phyloP scores from a whole-genome alignment of 2,888 invertebrate genomes.

The Diachrysia chrysitis region DNA sequence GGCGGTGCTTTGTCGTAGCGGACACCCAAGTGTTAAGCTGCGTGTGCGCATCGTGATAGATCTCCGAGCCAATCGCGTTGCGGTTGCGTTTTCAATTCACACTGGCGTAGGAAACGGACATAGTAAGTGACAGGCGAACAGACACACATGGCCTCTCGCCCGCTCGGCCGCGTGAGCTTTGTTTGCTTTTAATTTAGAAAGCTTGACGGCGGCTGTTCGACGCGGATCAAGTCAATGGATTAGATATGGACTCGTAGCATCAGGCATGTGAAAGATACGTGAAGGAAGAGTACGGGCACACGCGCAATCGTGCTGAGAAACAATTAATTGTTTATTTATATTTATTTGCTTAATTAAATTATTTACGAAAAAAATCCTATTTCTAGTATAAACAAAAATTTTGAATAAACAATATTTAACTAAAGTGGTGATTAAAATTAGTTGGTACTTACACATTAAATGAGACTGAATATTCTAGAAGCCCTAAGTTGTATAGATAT shows the following conservation, averaged over 20 bases:
- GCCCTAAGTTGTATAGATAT: too few relatives aligned
- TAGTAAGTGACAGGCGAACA: slow-evolving; percentile 49
- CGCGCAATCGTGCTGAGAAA: too few relatives aligned
- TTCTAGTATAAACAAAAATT: too few relatives aligned
- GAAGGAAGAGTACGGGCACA: not conserved
- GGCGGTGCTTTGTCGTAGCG: not conserved
- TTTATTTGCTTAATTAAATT: too few relatives aligned
- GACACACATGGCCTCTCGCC: slow-evolving; percentile 8
- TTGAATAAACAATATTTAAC: too few relatives aligned
- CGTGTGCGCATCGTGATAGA: slow-evolving; percentile 8
- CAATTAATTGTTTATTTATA: too few relatives aligned
- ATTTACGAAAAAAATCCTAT: too few relatives aligned
- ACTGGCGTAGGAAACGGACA: slow-evolving; percentile 47
- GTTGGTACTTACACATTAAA: too few relatives aligned
- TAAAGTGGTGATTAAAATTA: too few relatives aligned
- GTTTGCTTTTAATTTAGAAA: slow-evolving; percentile 53
- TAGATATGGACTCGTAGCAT: not conserved
- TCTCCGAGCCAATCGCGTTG: slow-evolving; percentile 45
- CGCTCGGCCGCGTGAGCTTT: slow-evolving; percentile 31
- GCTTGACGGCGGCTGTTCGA: slow-evolving; percentile 19
- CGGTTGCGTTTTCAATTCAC: slow-evolving; percentile 56
- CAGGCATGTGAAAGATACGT: not conserved
- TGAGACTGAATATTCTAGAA: not conserved
- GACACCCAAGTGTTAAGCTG: not conserved
- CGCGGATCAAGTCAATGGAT: not conserved